Conservation (phyloP, 2,797 vertebrate genomes). For the Pelobates cultripes region DNA sequence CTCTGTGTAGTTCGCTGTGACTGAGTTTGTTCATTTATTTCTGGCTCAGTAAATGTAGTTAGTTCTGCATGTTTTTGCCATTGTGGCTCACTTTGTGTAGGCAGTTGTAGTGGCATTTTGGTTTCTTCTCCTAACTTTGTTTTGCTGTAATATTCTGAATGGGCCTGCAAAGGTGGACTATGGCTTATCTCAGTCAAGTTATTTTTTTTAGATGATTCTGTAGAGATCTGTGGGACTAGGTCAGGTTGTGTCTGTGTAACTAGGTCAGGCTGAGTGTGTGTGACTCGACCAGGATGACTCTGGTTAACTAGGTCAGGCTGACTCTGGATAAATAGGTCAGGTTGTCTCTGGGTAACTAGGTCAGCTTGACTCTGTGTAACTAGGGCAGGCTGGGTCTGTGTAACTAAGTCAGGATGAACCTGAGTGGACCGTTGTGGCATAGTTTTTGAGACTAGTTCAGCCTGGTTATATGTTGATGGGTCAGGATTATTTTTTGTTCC, state of each 20-base stretch:
- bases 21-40: background rate
- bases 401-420: background rate
- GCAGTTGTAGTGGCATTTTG: background rate
- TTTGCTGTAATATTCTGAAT: background rate
- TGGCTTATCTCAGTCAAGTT: background rate
- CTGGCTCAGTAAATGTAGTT: background rate
- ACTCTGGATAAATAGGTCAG: background rate
- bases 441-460: background rate
- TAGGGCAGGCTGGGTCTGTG: background rate
- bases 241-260: constrained; percentile 1
- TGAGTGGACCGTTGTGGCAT: no score
- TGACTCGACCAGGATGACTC: background rate
- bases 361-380: background rate
- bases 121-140: background rate
- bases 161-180: no score
- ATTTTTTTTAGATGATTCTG: background rate
- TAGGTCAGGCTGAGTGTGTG: background rate
- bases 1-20: background rate
- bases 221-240: background rate
- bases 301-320: background rate
- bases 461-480: background rate
- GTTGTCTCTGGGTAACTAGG: background rate
- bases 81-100: background rate
- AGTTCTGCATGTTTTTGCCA: background rate
- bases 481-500: no score